Percentiles rank a stretch among this genome's conserved stretches.
Evolutionary conservation across 2,888 invertebrate species (phyloP).

Genomic region (Galerucella calmariensis): DNA sequence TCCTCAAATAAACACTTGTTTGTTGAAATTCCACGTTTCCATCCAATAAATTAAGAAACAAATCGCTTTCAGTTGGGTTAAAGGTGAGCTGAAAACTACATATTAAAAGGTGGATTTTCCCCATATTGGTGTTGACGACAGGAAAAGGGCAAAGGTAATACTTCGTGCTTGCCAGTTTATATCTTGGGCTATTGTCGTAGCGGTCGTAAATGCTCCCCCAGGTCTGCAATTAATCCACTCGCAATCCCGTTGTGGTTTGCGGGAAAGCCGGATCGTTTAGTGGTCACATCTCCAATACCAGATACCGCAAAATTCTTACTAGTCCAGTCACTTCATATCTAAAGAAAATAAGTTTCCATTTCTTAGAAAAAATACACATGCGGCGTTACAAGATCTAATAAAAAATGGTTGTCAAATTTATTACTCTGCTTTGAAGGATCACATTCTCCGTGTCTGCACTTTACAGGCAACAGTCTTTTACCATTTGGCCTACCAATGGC

Average conservation of each 20-base stretch:
- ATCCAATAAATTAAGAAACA: slow-evolving; percentile 36
- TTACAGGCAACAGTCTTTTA: no score
- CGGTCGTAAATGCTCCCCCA: slow-evolving; percentile 60
- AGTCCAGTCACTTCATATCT: neutral
- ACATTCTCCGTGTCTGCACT: no score
- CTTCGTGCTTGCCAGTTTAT: slow-evolving; percentile 57
- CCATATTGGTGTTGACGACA: slow-evolving; percentile 61
- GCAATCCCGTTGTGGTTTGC: slow-evolving; percentile 59
- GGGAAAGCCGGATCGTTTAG: slow-evolving; percentile 58
- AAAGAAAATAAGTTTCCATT: neutral
- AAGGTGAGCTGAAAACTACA: slow-evolving; percentile 37
- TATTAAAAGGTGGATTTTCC: slow-evolving; percentile 52
- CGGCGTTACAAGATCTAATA: no score
- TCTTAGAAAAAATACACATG: no score
- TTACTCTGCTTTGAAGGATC: no score
- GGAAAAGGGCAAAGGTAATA: slow-evolving; percentile 56
- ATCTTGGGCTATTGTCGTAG: slow-evolving; percentile 60
- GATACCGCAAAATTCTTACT: slow-evolving; percentile 54
- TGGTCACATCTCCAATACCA: slow-evolving; percentile 55
- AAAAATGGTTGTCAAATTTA: no score
- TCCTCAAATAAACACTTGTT: no score
- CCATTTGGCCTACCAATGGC: no score
- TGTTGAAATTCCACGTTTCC: neutral
- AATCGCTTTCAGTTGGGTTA: slow-evolving; percentile 23
- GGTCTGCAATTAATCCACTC: slow-evolving; percentile 63